Evolutionary conservation across 1,140 invertebrate species (phyloP).

Genomic region (Rhopalosiphum padi): DNA sequence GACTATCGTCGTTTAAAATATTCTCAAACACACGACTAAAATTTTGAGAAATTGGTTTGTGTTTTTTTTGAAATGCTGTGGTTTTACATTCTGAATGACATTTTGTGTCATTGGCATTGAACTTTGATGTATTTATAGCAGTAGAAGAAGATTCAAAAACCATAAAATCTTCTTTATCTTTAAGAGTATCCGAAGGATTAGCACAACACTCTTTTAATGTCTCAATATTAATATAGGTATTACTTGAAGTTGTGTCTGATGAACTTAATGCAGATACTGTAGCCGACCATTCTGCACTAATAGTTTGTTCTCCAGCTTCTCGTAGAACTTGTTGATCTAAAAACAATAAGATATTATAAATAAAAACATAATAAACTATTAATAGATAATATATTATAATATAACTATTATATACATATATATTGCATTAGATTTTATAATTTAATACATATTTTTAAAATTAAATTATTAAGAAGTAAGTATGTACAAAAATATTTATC

Average conservation of each 20-base stretch:
- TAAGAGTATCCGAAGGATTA: conserved; percentile 35
- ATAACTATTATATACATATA: not conserved
- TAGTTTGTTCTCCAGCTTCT: not conserved
- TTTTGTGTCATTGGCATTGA: not conserved
- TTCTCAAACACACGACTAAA: conserved; percentile 24
- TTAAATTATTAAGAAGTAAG: not conserved
- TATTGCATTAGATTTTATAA: not conserved
- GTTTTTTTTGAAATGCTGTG: conserved; percentile 41
- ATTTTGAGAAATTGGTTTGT: not conserved
- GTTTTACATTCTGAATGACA: not conserved
- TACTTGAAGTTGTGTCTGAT: not conserved
- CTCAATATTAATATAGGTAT: not conserved
- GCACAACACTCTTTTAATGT: conserved; percentile 11
- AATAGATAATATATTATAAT: too few relatives aligned
- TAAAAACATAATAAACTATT: not conserved
- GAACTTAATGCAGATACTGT: not conserved
- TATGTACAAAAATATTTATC: not conserved
- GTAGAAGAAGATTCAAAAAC: not conserved
- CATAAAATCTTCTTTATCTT: conserved; percentile 37
- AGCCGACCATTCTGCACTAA: conserved; percentile 35
- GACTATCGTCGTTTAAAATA: conserved; percentile 28
- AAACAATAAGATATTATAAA: not conserved
- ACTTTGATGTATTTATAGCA: not conserved
- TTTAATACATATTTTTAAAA: not conserved
- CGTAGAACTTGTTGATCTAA: conserved; percentile 7